These are phyloP conservation scores for Parapristionchus giblindavisi DNA, from an alignment of 2,888 invertebrate species.

Conservation along the genomic window DNA sequence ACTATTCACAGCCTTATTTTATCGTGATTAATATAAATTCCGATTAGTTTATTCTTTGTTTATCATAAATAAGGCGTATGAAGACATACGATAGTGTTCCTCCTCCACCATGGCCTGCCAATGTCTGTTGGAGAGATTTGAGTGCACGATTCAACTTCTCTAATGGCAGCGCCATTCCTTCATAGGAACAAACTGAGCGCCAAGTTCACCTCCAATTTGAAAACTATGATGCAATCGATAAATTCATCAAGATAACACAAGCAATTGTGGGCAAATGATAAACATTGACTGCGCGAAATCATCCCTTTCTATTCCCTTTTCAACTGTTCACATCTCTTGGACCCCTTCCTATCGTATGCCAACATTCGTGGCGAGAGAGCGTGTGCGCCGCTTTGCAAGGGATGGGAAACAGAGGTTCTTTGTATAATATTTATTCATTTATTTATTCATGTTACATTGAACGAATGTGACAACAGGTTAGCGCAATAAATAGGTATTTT, in stretches of 20 bases:
- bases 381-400: not conserved
- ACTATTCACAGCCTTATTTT: too few relatives aligned
- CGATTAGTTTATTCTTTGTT: too few relatives aligned
- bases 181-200: not conserved
- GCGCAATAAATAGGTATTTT: too few relatives aligned
- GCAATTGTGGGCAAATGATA: too few relatives aligned
- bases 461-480: too few relatives aligned
- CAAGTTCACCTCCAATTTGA: not conserved
- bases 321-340: too few relatives aligned
- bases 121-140: not conserved
- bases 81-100: conserved; percentile 28
- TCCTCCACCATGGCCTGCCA: not conserved
- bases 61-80: too few relatives aligned
- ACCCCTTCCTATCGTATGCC: not conserved
- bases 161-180: conserved; percentile 26
- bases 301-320: not conserved
- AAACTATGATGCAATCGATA: not conserved
- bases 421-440: too few relatives aligned
- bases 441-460: too few relatives aligned
- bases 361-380: not conserved
- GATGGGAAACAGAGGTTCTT: not conserved
- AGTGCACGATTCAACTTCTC: conserved; percentile 29
- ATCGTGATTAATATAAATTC: too few relatives aligned
- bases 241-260: not conserved
- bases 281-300: not conserved